phyloP scores from a whole-genome alignment of 2,113 vertebrate genomes.

The Theropithecus gelada region DNA sequence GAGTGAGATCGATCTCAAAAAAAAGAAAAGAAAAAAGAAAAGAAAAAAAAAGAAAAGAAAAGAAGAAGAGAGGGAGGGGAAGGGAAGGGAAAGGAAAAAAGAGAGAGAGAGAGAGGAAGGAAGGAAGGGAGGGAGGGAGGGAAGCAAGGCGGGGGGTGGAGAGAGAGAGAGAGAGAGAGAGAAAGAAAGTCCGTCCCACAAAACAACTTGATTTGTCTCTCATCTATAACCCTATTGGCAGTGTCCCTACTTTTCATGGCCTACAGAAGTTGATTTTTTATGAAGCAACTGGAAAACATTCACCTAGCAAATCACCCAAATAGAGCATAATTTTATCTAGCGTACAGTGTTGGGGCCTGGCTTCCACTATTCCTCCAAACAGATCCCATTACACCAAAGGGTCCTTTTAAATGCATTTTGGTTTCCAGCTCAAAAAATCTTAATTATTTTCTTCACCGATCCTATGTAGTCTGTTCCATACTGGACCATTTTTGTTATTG shows the following conservation, averaged over 20 bases:
- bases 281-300: constrained; percentile 48
- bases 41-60: too few relatives aligned
- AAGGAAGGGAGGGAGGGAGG: too few relatives aligned
- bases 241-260: background rate
- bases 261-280: constrained; percentile 8
- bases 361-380: background rate
- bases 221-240: background rate
- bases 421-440: constrained; percentile 60
- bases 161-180: too few relatives aligned
- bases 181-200: background rate
- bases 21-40: too few relatives aligned
- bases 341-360: background rate
- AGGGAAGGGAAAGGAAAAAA: fast-evolving
- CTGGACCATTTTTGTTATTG: constrained; percentile 23
- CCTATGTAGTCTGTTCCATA: constrained; percentile 42
- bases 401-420: constrained; percentile 57
- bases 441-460: constrained; percentile 62
- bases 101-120: too few relatives aligned
- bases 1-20: too few relatives aligned
- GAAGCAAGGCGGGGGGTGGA: fast-evolving
- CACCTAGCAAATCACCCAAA: constrained; percentile 38
- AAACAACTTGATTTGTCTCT: background rate
- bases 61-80: too few relatives aligned
- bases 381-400: constrained; percentile 37
- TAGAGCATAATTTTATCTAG: constrained; percentile 38